Percentiles rank a stretch among this genome's conserved stretches.
Evolutionary conservation across 2,888 invertebrate genomes (phyloP).

Genomic region (Tipula helvola): DNA sequence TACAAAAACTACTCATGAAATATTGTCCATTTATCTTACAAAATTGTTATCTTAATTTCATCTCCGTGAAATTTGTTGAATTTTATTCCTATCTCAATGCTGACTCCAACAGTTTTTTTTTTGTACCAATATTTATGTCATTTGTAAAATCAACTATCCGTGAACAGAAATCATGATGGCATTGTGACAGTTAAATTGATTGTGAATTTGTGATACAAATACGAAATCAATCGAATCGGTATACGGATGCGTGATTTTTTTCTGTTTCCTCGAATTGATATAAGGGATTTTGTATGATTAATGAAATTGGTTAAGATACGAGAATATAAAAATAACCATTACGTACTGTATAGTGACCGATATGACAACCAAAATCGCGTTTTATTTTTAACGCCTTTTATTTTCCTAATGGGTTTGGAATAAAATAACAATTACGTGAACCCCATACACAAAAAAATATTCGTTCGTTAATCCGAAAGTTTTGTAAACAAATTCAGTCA

Average conservation of each 20-base stretch:
- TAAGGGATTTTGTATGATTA: too few relatives aligned
- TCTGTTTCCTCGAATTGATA: too few relatives aligned
- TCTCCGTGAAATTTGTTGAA: neutral
- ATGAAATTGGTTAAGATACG: too few relatives aligned
- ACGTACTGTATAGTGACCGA: neutral
- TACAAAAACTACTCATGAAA: neutral
- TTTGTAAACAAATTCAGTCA: neutral
- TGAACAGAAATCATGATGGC: neutral
- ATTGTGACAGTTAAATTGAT: neutral
- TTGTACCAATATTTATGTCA: neutral
- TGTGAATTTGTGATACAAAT: neutral
- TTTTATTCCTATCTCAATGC: neutral
- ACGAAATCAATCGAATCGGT: neutral
- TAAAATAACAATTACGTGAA: neutral
- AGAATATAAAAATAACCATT: too few relatives aligned
- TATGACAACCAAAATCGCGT: neutral
- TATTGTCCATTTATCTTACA: neutral
- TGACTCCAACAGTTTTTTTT: neutral
- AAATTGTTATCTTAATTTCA: neutral
- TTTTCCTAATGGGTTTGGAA: neutral
- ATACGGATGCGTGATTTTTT: neutral
- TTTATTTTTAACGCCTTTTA: neutral
- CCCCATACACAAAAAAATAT: neutral
- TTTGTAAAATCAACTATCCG: neutral
- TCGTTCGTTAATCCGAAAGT: neutral